Base-by-base conservation (phyloP, 2,797 vertebrate genomes). In the Nannoperca australis region DNA sequence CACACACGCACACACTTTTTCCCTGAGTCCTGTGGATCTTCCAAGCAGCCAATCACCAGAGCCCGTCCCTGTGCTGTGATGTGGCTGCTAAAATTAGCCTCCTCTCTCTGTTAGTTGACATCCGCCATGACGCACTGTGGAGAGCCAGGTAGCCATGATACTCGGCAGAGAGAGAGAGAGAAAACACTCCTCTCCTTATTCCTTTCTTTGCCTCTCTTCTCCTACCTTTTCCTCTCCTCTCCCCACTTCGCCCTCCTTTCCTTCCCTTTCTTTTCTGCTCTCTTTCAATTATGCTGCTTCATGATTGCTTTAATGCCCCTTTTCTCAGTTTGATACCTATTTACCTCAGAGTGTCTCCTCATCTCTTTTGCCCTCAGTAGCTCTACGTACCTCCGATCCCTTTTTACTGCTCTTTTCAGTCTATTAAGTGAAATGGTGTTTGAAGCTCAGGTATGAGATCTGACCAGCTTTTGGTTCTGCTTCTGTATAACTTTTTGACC, bases 61-160 rank as follows among this genome's bases (percentile, higher is more conserved):
- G 86, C 63, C 72, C 50, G 65, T 78, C 81, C 71, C 71, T 73
- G 65, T 45, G 73, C 85, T 92, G 82, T 90, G 92, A 91, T 89
- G 90, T 88, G 75, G 84, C 82, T 76, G 83, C 92, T 94, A 94
- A 93, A 94, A 93, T 94, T 94, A 94, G 90, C 89, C 84, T 84
- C 68, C 87, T 85, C 91, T 89, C 84, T 89, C 84, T 86, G 78
- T 88, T 85, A 90, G 89, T 91, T 79, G 87, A 91, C 91, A 93
- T 93, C 92, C 89, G 89, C 92, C 85, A 79, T 94, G 94, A 94
- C 87, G 90, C 90, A 83, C 80, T 59, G 84, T 70, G 80, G 58
- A 79, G 82, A 86, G 86, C 82, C 88, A 92, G 89, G 92, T 93
- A 89, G 89, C 87, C 90, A 89, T 91, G 89, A 89, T 86, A 82